Conservation (phyloP, 1,140 invertebrate genomes). For the Ephestia elutella region DNA sequence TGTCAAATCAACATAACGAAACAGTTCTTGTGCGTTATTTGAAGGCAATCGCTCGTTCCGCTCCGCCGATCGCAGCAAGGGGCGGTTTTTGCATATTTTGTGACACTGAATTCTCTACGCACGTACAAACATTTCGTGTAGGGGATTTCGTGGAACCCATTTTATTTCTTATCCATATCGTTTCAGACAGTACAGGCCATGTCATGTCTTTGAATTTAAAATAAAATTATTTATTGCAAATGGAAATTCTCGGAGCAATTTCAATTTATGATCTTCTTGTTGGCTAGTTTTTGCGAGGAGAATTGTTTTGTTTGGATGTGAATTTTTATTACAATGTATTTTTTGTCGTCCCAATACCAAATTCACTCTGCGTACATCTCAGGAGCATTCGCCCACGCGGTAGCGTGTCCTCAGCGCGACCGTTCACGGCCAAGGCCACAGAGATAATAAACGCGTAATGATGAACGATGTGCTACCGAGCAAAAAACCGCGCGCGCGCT, state of each 20-base stretch:
- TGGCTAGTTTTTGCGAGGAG: not conserved
- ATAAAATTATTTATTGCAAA: constrained; percentile 7
- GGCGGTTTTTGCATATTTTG: constrained; percentile 24
- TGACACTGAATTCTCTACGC: constrained; percentile 12
- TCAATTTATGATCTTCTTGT: not conserved
- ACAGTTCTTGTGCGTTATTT: constrained; percentile 13
- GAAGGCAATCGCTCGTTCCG: constrained; percentile 17
- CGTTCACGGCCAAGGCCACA: constrained; percentile 69
- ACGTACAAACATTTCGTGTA: constrained; percentile 9
- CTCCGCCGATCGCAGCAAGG: constrained; percentile 18
- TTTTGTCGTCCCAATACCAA: constrained; percentile 28
- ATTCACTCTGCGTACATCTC: constrained; percentile 22
- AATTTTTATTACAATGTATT: constrained; percentile 20
- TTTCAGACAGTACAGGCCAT: not conserved
- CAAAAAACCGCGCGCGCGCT: constrained; percentile 47
- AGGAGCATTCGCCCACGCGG: constrained; percentile 33
- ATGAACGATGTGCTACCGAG: constrained; percentile 52
- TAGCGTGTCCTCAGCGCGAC: constrained; percentile 39
- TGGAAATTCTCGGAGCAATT: not conserved
- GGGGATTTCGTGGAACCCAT: constrained; percentile 1
- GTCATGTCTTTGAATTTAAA: constrained; percentile 5
- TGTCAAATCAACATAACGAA: not conserved
- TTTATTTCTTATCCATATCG: constrained; percentile 4
- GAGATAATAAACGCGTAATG: constrained; percentile 57
- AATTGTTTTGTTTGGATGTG: constrained; percentile 9